A percentile compares a stretch with the other conserved stretches of the same genome.
Conservation (phyloP, 1,140 invertebrate species). For the Drosophila seguyi region DNA sequence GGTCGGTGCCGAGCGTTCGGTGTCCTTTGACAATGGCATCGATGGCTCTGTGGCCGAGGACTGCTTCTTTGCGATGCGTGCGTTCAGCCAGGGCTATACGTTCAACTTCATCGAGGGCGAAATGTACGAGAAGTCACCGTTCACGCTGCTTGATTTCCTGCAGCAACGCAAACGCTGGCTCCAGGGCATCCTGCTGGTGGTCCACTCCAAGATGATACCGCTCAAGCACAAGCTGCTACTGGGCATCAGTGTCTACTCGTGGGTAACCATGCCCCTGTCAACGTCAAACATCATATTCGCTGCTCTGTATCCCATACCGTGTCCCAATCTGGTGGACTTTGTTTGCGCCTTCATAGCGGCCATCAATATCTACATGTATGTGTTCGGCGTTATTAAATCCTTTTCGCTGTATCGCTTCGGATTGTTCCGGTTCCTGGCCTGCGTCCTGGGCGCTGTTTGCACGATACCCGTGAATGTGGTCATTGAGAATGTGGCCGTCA, state of each 20-base stretch:
- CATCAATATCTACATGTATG: conserved; percentile 97
- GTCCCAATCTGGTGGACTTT: conserved; percentile 93
- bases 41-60: conserved; percentile 99
- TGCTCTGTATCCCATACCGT: conserved; percentile 94
- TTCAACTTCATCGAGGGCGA: conserved; percentile 98
- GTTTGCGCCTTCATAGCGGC: conserved; percentile 95
- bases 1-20: conserved; percentile 94
- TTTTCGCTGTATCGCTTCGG: conserved; percentile 96
- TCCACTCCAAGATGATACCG: conserved; percentile 95
- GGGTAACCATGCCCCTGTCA: conserved; percentile 97
- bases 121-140: conserved; percentile 99
- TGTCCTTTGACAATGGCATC: conserved; percentile 97
- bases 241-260: conserved; percentile 96
- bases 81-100: conserved; percentile 92
- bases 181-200: conserved; percentile 97
- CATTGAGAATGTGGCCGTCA: conserved; percentile 97
- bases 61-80: conserved; percentile 98
- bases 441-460: conserved; percentile 93
- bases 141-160: conserved; percentile 97
- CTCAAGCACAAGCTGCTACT: conserved; percentile 93
- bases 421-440: conserved; percentile 91
- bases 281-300: conserved; percentile 95
- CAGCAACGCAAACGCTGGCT: conserved; percentile 98
- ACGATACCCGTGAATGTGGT: conserved; percentile 96
- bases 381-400: conserved; percentile 98